phyloP scores from a whole-genome alignment of 2,888 invertebrate genomes.

The Myopa tessellatipennis region DNA sequence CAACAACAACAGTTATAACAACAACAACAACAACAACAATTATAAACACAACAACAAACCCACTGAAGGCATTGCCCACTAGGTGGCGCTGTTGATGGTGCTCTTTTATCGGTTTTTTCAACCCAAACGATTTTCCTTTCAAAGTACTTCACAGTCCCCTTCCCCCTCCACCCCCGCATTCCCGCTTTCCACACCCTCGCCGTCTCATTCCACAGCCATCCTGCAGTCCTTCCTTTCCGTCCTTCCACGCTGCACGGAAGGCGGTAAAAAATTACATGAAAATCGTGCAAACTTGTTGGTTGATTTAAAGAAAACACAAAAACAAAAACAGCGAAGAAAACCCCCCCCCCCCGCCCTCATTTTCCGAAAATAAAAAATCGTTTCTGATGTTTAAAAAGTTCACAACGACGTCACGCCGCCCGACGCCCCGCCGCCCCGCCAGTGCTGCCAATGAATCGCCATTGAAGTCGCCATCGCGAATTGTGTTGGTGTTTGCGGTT shows the following conservation, averaged over 20 bases:
- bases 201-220: background rate
- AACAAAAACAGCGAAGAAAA: background rate
- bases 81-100: background rate
- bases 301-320: background rate
- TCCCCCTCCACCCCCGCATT: background rate
- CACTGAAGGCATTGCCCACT: background rate
- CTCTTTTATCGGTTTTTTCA: background rate
- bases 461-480: background rate
- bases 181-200: background rate
- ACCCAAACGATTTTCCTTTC: constrained; percentile 13
- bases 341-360: background rate
- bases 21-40: background rate
- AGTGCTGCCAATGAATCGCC: constrained; percentile 19
- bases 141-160: background rate
- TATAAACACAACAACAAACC: background rate
- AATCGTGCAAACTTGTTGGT: constrained; percentile 57
- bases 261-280: constrained; percentile 62
- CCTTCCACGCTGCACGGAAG: constrained; percentile 11
- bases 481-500: background rate
- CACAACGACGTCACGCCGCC: background rate
- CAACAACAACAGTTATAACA: background rate
- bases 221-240: background rate
- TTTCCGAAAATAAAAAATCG: background rate
- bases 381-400: background rate
- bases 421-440: background rate